Evolutionary conservation across 2,113 vertebrate genomes (phyloP), one percentile per base, ranked within the genome.

Genomic region (Caranx melampygus): DNA sequence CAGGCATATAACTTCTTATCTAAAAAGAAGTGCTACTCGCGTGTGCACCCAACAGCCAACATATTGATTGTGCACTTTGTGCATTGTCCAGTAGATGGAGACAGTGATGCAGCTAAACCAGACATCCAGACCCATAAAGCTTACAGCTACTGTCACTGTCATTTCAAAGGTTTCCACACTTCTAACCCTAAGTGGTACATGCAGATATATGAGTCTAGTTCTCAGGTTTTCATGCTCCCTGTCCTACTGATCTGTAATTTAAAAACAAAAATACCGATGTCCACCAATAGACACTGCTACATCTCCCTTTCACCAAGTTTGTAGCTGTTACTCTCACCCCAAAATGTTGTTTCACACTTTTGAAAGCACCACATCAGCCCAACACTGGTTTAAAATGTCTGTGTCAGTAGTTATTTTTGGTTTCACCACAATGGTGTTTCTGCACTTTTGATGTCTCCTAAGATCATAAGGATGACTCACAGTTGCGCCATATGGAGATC

Each of bases 51-150:
- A 42, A 42, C 6, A 42, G 8, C 40, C 40, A 52, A 10, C 20
- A 20, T 2, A 54, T 54, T n/a, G 10, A 3, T 26, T 26, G 52
- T 57, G 63, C 31, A 58, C 15, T 67, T 34, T 1, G 20, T 20
- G 16, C 6, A 37, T 2, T 81, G 77, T 45, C 81, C 88, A 85
- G 87, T 78, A 71, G 87, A 77, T 82, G 73, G 81, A 21, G 73
- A 81, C 70, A 82, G 34, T 21, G 21, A 33, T 15, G 2, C 10
- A 5, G 3, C n/a, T 3, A 1, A 2, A 42, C 7, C 40, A 42
- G 13, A 58, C 47, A 12, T 21, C 8, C 6, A 16, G 6, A 7
- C 7, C 26, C 18, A 21, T 63, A 15, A n/a, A 47, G 8, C 5
- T 13, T 47, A 11, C 10, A 1, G 26, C 26, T 26, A 26, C 26